Evolutionary conservation across 2,113 vertebrate genomes (phyloP).

Genomic region (Entomyzon cyanotis): DNA sequence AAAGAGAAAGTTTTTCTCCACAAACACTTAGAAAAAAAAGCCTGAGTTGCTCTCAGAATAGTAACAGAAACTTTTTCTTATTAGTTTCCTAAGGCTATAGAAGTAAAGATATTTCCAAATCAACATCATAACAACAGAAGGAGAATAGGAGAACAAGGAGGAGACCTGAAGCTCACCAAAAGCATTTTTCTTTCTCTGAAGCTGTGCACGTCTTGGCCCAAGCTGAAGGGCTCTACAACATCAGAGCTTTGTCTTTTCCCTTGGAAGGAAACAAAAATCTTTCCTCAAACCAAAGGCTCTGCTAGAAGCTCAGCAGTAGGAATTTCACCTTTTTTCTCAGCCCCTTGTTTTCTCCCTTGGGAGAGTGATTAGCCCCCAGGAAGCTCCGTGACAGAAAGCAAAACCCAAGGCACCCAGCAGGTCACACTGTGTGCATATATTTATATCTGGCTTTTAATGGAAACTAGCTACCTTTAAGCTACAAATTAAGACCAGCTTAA

Average conservation of each 20-base stretch:
- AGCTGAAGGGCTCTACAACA: not conserved
- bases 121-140: accelerated
- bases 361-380: not conserved
- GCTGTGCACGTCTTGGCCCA: not conserved
- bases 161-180: not conserved
- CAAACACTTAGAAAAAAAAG: not conserved
- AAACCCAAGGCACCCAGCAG: not conserved
- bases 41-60: not conserved
- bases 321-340: not conserved
- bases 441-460: not conserved
- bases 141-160: not conserved
- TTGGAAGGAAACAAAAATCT: not conserved
- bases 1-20: not conserved
- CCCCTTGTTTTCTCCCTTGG: not conserved
- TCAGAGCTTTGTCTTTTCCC: not conserved
- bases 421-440: not conserved
- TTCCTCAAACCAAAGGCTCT: not conserved
- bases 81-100: not conserved
- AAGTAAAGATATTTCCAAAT: not conserved
- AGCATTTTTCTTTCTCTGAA: not conserved
- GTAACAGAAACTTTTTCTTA: not conserved
- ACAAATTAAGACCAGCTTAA: constrained; percentile 6
- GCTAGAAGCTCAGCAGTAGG: not conserved
- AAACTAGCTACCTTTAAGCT: not conserved
- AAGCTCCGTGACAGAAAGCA: not conserved